Conservation (phyloP, 2,888 invertebrate genomes). For the Conomelus anceps region DNA sequence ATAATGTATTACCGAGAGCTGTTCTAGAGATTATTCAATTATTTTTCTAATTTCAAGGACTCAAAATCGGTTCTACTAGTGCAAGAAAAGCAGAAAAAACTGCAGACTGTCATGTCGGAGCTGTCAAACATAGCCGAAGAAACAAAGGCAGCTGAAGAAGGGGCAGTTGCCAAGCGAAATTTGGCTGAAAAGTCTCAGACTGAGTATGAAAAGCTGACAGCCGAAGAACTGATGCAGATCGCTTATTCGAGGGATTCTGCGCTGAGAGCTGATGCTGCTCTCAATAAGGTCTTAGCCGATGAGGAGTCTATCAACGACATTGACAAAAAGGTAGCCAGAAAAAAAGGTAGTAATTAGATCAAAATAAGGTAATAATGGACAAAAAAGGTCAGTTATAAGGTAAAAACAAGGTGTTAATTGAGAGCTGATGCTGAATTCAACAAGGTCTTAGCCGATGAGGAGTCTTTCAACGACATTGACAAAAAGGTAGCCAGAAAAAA, state of each 20-base stretch:
- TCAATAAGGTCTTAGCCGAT: neutral
- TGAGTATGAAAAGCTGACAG: neutral
- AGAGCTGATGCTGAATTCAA: too few species aligned
- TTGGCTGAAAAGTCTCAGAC: neutral
- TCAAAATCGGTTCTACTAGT: neutral
- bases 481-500: too few species aligned
- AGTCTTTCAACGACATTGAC: too few species aligned
- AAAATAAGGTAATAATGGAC: too few species aligned
- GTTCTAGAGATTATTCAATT: too few species aligned
- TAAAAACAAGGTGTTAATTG: too few species aligned
- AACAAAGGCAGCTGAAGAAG: neutral
- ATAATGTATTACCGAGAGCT: too few species aligned
- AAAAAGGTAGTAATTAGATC: too few species aligned
- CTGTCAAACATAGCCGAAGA: neutral
- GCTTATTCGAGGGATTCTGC: neutral
- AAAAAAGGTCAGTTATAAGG: too few species aligned
- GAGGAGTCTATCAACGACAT: neutral
- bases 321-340: neutral
- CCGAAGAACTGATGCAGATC: neutral
- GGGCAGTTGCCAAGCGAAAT: neutral
- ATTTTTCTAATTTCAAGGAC: too few species aligned
- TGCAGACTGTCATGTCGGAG: neutral
- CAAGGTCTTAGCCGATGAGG: too few species aligned
- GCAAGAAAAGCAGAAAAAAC: neutral
- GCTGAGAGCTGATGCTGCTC: neutral